A percentile compares a stretch with the other conserved stretches of the same genome.
Conservation (phyloP, 2,113 vertebrate species). For the Dolichallabes microphthalmus region DNA sequence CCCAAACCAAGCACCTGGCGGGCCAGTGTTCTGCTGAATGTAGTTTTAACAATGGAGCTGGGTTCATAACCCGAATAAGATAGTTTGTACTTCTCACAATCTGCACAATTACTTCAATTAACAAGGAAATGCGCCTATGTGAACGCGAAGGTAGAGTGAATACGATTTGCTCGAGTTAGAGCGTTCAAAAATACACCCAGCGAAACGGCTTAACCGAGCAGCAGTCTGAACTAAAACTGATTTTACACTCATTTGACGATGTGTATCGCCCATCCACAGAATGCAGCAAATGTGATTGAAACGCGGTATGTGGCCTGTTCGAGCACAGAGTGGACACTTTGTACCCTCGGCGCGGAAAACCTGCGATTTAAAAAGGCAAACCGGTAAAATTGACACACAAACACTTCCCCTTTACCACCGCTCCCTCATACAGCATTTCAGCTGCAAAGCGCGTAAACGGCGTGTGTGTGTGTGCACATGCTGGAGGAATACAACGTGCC, state of each 20-base stretch:
- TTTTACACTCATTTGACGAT: not conserved
- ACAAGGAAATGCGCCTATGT: not conserved
- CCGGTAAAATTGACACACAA: not conserved
- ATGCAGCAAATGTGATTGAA: not conserved
- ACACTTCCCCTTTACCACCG: too few relatives aligned
- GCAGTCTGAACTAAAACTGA: slow-evolving; percentile 25
- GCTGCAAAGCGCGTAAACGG: not conserved
- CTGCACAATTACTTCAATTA: not conserved
- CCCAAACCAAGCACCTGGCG: slow-evolving; percentile 71
- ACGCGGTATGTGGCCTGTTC: not conserved
- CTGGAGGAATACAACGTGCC: not conserved
- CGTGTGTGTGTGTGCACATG: too few relatives aligned
- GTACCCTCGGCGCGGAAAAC: slow-evolving; percentile 18
- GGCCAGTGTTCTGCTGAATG: slow-evolving; percentile 57
- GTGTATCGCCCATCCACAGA: not conserved
- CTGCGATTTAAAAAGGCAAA: slow-evolving; percentile 12
- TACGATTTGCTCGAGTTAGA: not conserved
- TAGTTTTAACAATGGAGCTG: slow-evolving; percentile 50
- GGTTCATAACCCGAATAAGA: slow-evolving; percentile 8
- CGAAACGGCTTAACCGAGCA: not conserved
- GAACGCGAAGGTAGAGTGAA: not conserved
- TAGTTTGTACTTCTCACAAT: not conserved
- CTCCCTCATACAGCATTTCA: not conserved
- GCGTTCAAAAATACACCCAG: not conserved
- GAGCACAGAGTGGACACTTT: not conserved